Percentiles rank a stretch among this genome's conserved stretches.
Evolutionary conservation across 2,113 vertebrate species (phyloP).

Genomic region (Corapipo altera): DNA sequence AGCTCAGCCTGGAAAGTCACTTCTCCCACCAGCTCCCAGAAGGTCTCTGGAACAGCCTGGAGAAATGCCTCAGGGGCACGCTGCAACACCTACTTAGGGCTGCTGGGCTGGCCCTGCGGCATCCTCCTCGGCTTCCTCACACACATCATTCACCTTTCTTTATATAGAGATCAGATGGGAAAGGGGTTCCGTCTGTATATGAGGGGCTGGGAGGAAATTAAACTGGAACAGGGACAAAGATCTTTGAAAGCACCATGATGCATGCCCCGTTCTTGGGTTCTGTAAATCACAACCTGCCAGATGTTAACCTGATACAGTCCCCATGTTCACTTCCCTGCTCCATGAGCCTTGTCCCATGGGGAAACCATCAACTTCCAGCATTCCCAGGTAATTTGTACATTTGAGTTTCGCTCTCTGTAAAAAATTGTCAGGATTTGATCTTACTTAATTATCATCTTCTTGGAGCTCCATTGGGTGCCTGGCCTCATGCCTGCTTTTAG

Average conservation of each 20-base stretch:
- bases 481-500: neutral
- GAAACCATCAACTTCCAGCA: slow-evolving; percentile 29
- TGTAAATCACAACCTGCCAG: neutral
- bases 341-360: neutral
- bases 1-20: neutral
- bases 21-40: neutral
- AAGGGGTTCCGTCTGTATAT: neutral
- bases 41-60: neutral
- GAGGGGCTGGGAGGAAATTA: slow-evolving; percentile 34
- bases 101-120: neutral
- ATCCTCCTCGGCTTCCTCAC: neutral
- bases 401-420: slow-evolving; percentile 28
- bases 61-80: neutral
- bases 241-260: neutral
- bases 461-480: slow-evolving; percentile 17
- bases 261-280: neutral
- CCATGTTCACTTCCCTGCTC: neutral
- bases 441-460: neutral
- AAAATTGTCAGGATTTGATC: slow-evolving; percentile 57
- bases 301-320: neutral
- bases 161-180: neutral
- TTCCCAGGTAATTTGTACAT: slow-evolving; percentile 52
- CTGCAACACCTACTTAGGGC: neutral
- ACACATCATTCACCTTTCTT: neutral
- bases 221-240: slow-evolving; percentile 46